phyloP scores from a whole-genome alignment of 1,140 invertebrate species.

The Triops cancriformis region DNA sequence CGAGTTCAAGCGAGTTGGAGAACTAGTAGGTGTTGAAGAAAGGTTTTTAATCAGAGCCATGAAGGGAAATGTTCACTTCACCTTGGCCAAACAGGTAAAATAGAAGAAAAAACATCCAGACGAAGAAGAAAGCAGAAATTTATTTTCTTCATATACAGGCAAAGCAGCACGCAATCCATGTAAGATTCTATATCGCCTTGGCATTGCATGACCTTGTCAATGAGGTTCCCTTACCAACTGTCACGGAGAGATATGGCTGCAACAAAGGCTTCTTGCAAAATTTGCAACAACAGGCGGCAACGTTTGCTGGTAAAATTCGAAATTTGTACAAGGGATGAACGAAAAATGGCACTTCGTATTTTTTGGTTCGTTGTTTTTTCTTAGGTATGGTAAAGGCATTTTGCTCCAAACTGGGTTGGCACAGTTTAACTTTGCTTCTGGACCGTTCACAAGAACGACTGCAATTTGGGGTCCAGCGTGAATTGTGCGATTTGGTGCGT shows the following conservation, averaged over 20 bases:
- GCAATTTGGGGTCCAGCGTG: constrained; percentile 86
- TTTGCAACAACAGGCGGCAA: constrained; percentile 87
- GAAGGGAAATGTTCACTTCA: constrained; percentile 53
- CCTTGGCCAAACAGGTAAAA: constrained; percentile 43
- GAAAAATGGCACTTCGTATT: too few relatives aligned
- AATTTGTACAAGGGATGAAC: constrained; percentile 17
- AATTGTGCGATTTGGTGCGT: constrained; percentile 83
- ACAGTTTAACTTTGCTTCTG: constrained; percentile 76
- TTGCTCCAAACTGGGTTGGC: constrained; percentile 87
- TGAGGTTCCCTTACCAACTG: constrained; percentile 69
- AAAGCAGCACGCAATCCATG: constrained; percentile 41
- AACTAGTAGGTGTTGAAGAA: constrained; percentile 84
- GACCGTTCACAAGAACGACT: constrained; percentile 87
- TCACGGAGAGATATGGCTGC: constrained; percentile 74
- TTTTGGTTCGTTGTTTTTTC: too few relatives aligned
- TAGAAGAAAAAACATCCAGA: neutral
- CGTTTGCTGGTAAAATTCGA: constrained; percentile 76
- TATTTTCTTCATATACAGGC: constrained; percentile 36
- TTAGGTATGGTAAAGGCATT: constrained; percentile 85
- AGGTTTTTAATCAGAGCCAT: constrained; percentile 73
- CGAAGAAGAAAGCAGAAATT: neutral
- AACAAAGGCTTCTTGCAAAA: constrained; percentile 79
- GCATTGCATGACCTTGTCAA: constrained; percentile 87
- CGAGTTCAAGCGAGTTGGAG: constrained; percentile 72
- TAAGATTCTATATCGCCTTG: constrained; percentile 83